Base-by-base conservation (phyloP, 2,113 vertebrate genomes). In the Malurus elegans region DNA sequence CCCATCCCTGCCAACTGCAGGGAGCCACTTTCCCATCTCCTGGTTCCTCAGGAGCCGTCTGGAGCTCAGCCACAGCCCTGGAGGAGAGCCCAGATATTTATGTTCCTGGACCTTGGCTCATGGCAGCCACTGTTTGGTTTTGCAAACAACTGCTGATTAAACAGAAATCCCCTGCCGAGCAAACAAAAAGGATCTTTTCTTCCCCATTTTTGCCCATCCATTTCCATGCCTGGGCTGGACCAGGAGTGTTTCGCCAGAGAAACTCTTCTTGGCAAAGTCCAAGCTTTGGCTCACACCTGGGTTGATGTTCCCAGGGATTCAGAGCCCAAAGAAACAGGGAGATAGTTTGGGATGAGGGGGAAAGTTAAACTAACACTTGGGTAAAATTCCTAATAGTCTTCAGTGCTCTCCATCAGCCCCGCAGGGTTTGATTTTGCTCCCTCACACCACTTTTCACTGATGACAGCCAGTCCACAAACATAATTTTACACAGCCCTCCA, bases 101-200 rank as follows among this genome's bases (percentile, higher is more conserved):
- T 87, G 71, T 95, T 95, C 62, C 94, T 79, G 93, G 95, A 79
- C 94, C 17, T 85, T 90, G 94, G 91, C 89, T 95, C 84, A 44
- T 66, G 81, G 89, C 81, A 95, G 92, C 50, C 84, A 76, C 32
- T 79, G 94, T 91, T 96, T 97, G 90, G 91, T 88, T 96, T 90
- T 82, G 71, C 83, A 82, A 95, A 86, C 93, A 95, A 94, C 89
- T 94, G 93, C 93, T 96, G 95, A 95, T 95, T 79, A 93, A 93
- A 95, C 95, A 96, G 81, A 96, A 97, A 96, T 94, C 64, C 79
- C 62, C 88, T 16, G 75, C 88, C 0, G 42, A 92, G 57, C 85
- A 94, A 96, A 95, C 86, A 96, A 44, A 80, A 94, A 90, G 81
- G 54, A 64, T 58, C 25, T 92, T 91, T 95, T 91, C 83, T 80